Conservation (phyloP, 1,140 invertebrate species). For the Diorhabda carinulata region DNA sequence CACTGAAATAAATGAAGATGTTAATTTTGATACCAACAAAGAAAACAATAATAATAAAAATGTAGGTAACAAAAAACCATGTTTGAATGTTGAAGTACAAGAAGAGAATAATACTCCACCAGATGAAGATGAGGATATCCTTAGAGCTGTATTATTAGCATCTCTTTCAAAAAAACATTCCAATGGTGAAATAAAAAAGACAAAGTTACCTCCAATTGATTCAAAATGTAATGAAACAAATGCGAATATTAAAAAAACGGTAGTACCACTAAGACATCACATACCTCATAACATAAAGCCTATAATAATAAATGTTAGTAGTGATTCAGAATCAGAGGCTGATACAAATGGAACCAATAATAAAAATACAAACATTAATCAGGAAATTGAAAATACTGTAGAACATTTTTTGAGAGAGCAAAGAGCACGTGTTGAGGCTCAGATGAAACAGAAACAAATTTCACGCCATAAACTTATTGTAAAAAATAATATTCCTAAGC, state of each 20-base stretch:
- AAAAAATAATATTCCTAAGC: not conserved
- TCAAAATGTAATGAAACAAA: not conserved
- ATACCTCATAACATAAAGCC: slow-evolving; percentile 33
- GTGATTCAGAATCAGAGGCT: slow-evolving; percentile 40
- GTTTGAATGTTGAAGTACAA: slow-evolving; percentile 12
- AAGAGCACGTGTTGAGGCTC: slow-evolving; percentile 41
- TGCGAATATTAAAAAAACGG: slow-evolving; percentile 8
- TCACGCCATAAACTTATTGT: not conserved
- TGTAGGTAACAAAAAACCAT: slow-evolving; percentile 17
- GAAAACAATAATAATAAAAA: slow-evolving; percentile 31
- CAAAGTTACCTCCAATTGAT: not conserved
- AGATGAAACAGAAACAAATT: slow-evolving; percentile 15
- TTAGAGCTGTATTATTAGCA: slow-evolving; percentile 44
- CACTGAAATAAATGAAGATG: slow-evolving; percentile 9
- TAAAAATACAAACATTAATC: slow-evolving; percentile 13
- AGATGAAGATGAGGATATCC: slow-evolving; percentile 46
- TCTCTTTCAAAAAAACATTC: slow-evolving; percentile 45
- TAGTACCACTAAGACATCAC: slow-evolving; percentile 15
- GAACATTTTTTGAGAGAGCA: slow-evolving; percentile 43
- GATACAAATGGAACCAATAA: slow-evolving; percentile 18
- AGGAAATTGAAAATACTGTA: slow-evolving; percentile 30
- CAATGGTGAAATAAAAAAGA: slow-evolving; percentile 8
- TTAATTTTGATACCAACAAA: slow-evolving; percentile 31
- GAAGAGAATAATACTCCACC: slow-evolving; percentile 21
- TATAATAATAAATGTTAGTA: slow-evolving; percentile 42